Percentiles rank a stretch among this genome's conserved stretches.
Conservation (phyloP, 2,113 vertebrate species). For the Ursus arctos region DNA sequence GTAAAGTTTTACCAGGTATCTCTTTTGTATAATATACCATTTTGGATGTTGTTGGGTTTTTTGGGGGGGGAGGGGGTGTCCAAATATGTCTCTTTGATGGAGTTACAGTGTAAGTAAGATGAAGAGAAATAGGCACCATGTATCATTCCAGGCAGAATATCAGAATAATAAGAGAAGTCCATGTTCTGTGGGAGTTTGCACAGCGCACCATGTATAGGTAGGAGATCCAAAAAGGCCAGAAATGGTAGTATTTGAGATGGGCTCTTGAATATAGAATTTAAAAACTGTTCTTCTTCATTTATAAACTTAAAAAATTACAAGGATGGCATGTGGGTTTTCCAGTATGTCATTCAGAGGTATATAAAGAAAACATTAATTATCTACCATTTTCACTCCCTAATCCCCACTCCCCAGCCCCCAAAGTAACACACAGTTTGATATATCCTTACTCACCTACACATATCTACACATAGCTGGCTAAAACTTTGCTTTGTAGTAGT, state of each 20-base stretch:
- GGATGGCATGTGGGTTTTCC: not conserved
- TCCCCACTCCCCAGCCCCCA: not conserved
- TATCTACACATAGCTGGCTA: not conserved
- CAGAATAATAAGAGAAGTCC: not conserved
- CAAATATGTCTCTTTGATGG: not conserved
- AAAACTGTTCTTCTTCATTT: not conserved
- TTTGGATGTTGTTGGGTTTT: not conserved
- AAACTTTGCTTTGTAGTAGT: not conserved
- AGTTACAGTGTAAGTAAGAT: not conserved
- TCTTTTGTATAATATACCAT: not conserved
- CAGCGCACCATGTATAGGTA: not conserved
- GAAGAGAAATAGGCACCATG: not conserved
- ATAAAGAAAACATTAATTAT: not conserved
- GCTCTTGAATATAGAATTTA: constrained; percentile 12
- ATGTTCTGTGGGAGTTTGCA: not conserved
- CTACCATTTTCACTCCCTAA: not conserved
- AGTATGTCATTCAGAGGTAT: not conserved
- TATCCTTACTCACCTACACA: not conserved
- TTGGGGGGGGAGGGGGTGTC: not conserved
- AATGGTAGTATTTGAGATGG: not conserved
- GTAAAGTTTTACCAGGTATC: not conserved
- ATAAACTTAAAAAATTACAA: not conserved
- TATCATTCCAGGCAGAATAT: not conserved
- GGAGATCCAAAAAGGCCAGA: not conserved
- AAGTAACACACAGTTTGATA: not conserved